Conservation (phyloP, 2,113 vertebrate species). For the Clarias batrachus region DNA sequence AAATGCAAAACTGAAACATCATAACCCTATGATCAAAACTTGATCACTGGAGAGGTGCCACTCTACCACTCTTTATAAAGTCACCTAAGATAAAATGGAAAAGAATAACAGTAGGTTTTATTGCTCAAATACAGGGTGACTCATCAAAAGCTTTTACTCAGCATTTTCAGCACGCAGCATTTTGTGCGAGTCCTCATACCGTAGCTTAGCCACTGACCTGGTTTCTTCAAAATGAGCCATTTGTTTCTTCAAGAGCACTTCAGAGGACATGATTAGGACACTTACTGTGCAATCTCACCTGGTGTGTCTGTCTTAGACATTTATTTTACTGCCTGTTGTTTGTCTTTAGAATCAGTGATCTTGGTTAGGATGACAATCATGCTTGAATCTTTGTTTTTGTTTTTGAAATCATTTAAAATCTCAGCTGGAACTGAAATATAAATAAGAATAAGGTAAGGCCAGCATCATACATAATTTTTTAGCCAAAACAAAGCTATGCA, state of each 20-base stretch:
- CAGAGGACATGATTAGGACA: background rate
- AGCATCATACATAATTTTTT: too few species aligned
- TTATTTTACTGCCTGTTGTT: background rate
- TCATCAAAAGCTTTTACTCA: background rate
- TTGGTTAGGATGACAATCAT: background rate
- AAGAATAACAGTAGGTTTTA: constrained; percentile 9
- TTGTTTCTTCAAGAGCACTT: background rate
- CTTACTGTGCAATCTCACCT: background rate
- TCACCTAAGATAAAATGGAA: background rate
- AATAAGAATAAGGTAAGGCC: background rate
- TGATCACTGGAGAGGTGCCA: background rate
- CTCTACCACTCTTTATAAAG: constrained; percentile 5
- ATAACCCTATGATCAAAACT: background rate
- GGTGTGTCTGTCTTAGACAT: background rate
- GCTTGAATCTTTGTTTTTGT: background rate
- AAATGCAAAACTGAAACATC: background rate
- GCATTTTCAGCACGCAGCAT: constrained; percentile 2
- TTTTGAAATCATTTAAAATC: background rate
- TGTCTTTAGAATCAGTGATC: background rate
- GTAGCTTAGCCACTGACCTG: constrained; percentile 14
- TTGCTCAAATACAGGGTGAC: constrained; percentile 1
- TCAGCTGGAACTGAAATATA: background rate
- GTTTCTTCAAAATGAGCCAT: constrained; percentile 27
- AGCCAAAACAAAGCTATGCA: too few species aligned
- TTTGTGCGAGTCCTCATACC: constrained; percentile 14